phyloP scores from a whole-genome alignment of 2,797 vertebrate species.

The Mergus octosetaceus region DNA sequence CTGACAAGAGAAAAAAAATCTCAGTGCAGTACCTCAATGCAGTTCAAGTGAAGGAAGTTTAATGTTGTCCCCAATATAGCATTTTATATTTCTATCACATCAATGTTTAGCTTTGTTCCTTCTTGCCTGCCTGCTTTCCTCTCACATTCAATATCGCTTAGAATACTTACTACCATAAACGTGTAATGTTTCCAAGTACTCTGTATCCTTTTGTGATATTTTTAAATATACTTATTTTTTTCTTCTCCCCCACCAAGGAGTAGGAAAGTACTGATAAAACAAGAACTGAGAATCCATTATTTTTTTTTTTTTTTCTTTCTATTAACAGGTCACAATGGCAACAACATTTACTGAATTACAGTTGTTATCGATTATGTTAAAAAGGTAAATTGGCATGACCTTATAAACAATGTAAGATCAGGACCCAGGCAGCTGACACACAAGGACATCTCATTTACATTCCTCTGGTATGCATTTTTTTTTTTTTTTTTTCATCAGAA shows the following conservation, averaged over 20 bases:
- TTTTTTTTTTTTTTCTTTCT: background rate
- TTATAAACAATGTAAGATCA: background rate
- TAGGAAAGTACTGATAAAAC: background rate
- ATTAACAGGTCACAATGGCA: background rate
- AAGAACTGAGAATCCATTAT: background rate
- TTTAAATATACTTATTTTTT: background rate
- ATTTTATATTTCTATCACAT: background rate
- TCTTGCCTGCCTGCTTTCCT: background rate
- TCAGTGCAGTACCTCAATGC: background rate
- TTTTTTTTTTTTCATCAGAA: background rate
- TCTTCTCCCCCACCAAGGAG: background rate
- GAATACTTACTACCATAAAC: background rate
- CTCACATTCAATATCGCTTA: background rate
- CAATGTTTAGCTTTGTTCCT: background rate
- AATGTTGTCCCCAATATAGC: background rate
- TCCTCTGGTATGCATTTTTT: fast-evolving
- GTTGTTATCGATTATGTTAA: background rate
- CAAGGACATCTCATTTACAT: background rate
- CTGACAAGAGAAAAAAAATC: background rate
- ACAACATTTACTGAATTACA: background rate
- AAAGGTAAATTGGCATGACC: background rate
- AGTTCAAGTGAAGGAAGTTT: background rate
- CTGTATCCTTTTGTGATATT: background rate
- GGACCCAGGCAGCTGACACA: background rate
- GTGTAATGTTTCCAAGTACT: background rate